Base-by-base conservation (phyloP, 2,113 vertebrate genomes). In the Bubalus kerabau region DNA sequence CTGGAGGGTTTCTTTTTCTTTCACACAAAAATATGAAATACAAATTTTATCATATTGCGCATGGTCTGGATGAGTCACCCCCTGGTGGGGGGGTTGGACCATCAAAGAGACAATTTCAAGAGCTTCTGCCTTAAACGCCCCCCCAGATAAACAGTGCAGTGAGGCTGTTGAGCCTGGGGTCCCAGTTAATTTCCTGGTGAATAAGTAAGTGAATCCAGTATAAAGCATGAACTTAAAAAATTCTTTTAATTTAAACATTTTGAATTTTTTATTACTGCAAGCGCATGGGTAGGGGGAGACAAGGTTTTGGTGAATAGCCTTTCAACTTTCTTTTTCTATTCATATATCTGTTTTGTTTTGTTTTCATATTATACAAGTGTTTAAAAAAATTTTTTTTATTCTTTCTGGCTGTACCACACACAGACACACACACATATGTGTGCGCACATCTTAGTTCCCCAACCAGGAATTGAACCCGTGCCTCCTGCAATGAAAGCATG, bases 191-290 rank as follows among this genome's bases (percentile, higher is more conserved):
- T 95, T 93, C 71, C 54, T 67, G 40, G 62, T 43, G 76, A 93
- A 87, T 87, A 94, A 97, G 80, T 82, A 81, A 83, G n/a, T 43
- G 54, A 78, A 96, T 64, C 48, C 74, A 78, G 54, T 1, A 40
- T 57, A 90, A 24, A 64, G 48, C 6, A 32, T 28, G 52, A 95
- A 83, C 57, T 96, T 96, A 92, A 95, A 91, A 64, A 64, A 92
- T 95, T 67, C 57, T 89, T 78, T 95, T 92, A 88, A 95, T 97
- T 84, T 97, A 30, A 92, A 80, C 17, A 2, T 36, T 85, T 36
- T 26, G 2, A 67, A 88, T 84, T 93, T 95, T 96, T 95, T 85
- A 90, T 90, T 59, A 89, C 78, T 81, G 62, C 4, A 80, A 81
- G 40, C 36, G 17, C 32, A 9, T n/a, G 74, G 14, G 24, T 48